phyloP scores from a whole-genome alignment of 2,888 invertebrate genomes.

The Tineola bisselliella region DNA sequence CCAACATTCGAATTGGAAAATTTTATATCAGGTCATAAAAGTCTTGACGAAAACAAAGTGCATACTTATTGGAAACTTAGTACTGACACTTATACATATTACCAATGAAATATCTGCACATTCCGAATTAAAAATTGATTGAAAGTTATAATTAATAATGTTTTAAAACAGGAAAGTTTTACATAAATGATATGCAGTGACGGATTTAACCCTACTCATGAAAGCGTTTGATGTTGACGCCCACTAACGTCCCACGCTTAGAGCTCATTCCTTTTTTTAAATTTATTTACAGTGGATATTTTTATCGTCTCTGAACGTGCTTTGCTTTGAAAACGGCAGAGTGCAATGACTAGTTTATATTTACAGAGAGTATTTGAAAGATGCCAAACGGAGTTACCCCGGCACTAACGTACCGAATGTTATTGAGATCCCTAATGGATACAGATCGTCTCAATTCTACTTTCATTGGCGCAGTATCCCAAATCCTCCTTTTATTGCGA shows the following conservation, averaged over 20 bases:
- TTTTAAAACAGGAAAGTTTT: too few relatives aligned
- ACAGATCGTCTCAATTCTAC: slow-evolving; percentile 14
- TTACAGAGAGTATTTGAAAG: not conserved
- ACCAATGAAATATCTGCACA: not conserved
- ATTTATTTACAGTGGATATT: not conserved
- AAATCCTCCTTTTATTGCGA: slow-evolving; percentile 9
- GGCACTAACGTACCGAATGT: slow-evolving; percentile 7
- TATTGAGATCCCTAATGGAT: slow-evolving; percentile 15
- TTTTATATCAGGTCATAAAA: slow-evolving; percentile 22
- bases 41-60: slow-evolving; percentile 14
- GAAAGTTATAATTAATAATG: too few relatives aligned
- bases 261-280: not conserved
- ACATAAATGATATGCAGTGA: not conserved
- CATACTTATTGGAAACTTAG: slow-evolving; percentile 10
- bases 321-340: not conserved
- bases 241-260: not conserved
- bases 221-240: not conserved
- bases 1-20: slow-evolving; percentile 40
- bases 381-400: not conserved
- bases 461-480: slow-evolving; percentile 9
- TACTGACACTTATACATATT: not conserved
- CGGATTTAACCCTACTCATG: not conserved
- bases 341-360: not conserved
- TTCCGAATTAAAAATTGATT: too few relatives aligned
- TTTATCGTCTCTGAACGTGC: not conserved